Evolutionary conservation across 2,888 invertebrate genomes (phyloP), one percentile per base, ranked within the genome.

Genomic region (Hyles lineata): DNA sequence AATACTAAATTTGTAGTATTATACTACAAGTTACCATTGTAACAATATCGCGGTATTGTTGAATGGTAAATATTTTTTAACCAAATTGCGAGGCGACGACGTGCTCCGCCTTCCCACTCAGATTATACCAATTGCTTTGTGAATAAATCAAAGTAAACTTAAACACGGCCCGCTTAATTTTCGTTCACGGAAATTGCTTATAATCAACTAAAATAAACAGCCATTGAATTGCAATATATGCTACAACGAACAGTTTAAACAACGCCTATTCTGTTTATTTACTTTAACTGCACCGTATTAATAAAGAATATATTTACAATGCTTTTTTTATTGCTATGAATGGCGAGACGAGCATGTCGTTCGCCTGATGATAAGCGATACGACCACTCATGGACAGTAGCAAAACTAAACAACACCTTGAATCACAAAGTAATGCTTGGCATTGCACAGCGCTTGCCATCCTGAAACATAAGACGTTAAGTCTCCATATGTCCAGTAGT

Each of bases 71-170:
- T n/a, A 21, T 43, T n/a, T 50, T 67, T 67, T 67, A 43, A 21
- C 43, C 7, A 1, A 21, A 67, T 67, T 23, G 23, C 50, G 21
- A 43, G 23, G 67, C 21, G 43, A 17, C 11, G 67, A 67, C 67
- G 43, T 67, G 50, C 43, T 21, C 43, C 43, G 21, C 67, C 23
- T 67, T 50, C 50, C 23, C 21, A 17, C 23, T 67, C 67, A 43
- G 67, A 23, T 50, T 67, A 50, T 50, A 67, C 23, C 43, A 67
- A 67, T 67, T 35, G 11, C 35, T n/a, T 67, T 63, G 63, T 23
- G 43, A 43, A 35, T 63, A 63, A 35, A 23, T 67, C 67, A 67
- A 50, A 23, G 17, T 17, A 67, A 67, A 67, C 23, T 67, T 67
- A 50, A 67, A 67, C 43, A 50, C 43, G 23, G 11, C 21, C 23